Evolutionary conservation across 1,140 invertebrate genomes (phyloP).

Genomic region (Leptoteleia sp.): DNA sequence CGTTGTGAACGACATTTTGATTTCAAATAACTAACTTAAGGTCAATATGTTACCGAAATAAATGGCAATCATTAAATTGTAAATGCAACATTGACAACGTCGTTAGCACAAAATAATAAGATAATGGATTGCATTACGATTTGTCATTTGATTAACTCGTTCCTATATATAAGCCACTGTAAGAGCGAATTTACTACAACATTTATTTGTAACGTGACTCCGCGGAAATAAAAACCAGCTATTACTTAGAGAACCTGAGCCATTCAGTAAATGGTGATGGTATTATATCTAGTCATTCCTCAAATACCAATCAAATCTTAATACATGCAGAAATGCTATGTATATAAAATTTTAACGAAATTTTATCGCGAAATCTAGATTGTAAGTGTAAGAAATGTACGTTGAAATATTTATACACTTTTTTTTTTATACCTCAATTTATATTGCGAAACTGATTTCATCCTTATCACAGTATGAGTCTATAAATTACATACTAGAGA

Average conservation of each 20-base stretch:
- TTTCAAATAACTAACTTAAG: conserved; percentile 12
- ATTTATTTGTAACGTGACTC: conserved; percentile 79
- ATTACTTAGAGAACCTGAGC: conserved; percentile 16
- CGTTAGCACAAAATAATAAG: conserved; percentile 48
- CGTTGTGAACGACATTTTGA: neutral
- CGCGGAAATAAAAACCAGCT: conserved; percentile 73
- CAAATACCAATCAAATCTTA: conserved; percentile 2
- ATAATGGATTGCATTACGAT: conserved; percentile 29
- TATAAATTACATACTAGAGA: neutral
- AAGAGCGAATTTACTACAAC: conserved; percentile 68
- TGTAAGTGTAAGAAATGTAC: neutral
- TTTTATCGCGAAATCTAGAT: neutral
- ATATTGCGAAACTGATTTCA: neutral
- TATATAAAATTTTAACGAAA: neutral
- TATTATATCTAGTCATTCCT: conserved; percentile 9
- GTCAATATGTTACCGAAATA: conserved; percentile 10
- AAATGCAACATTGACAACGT: conserved; percentile 36
- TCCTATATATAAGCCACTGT: conserved; percentile 73
- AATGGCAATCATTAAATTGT: conserved; percentile 24
- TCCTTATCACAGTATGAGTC: neutral
- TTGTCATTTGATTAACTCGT: conserved; percentile 76
- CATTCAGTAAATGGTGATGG: conserved; percentile 8
- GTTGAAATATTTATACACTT: neutral
- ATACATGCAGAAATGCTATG: neutral
- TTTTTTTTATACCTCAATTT: neutral